phyloP scores from a whole-genome alignment of 2,113 vertebrate species.

The Colossoma macropomum region DNA sequence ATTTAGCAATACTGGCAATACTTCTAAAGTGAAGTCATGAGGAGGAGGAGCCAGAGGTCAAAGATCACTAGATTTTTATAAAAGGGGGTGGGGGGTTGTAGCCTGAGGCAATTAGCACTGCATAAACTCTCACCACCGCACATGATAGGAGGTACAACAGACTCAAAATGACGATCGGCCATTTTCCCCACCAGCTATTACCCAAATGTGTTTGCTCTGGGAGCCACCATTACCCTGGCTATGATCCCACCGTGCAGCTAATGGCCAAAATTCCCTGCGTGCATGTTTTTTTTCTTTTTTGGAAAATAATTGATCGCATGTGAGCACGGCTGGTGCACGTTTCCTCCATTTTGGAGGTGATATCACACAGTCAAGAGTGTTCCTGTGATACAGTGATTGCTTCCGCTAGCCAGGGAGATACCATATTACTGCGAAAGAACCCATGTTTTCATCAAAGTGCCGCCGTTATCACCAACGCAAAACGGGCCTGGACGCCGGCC shows the following conservation, averaged over 20 bases:
- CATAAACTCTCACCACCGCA: constrained; percentile 41
- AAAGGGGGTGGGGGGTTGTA: constrained; percentile 44
- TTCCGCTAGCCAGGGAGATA: constrained; percentile 68
- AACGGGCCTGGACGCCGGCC: constrained; percentile 49
- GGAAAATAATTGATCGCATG: constrained; percentile 82
- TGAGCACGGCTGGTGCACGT: constrained; percentile 76
- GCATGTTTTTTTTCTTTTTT: constrained; percentile 48
- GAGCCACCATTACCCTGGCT: constrained; percentile 78
- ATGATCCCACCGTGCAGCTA: constrained; percentile 77
- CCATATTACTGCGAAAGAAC: constrained; percentile 63
- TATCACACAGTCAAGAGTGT: constrained; percentile 72
- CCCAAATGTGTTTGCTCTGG: constrained; percentile 83
- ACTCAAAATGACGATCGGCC: constrained; percentile 43
- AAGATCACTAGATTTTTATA: constrained; percentile 64
- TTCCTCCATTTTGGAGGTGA: constrained; percentile 78
- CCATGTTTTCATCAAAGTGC: constrained; percentile 59
- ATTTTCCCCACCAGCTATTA: constrained; percentile 74
- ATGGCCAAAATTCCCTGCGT: constrained; percentile 73
- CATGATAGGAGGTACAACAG: constrained; percentile 45
- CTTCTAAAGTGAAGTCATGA: background rate
- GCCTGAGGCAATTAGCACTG: constrained; percentile 62
- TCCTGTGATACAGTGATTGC: constrained; percentile 77
- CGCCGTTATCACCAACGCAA: constrained; percentile 59
- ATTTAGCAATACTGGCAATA: background rate
- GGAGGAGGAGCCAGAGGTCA: constrained; percentile 54